Evolutionary conservation across 1,140 invertebrate genomes (phyloP), one percentile per base, ranked within the genome.

Genomic region (Drosophila varians): DNA sequence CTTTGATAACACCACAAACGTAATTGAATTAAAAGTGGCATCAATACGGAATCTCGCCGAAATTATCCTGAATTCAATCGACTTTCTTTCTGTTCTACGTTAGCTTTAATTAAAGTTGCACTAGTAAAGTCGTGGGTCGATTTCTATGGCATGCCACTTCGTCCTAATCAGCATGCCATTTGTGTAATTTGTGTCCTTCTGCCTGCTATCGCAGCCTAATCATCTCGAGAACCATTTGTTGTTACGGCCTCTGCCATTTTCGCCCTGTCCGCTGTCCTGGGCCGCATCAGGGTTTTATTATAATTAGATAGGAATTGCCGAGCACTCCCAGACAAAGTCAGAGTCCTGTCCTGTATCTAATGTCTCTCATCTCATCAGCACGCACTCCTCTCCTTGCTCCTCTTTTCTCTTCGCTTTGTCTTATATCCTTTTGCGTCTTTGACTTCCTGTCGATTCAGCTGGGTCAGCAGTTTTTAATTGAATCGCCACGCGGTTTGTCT

Each of bases 11-110:
- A 71, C 69, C 46, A 68, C 65, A 69, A 60, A 61, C 73, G 71
- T 90, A 90, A 90, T 90, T 90, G 82, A 90, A 90, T 90, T 90
- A 90, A 90, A 90, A 90, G 74, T 79, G 77, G 47, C 8, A 28
- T 7, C n/a, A n/a, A 49, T 52, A 36, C 73, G 74, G 76, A 48
- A 69, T 80, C 76, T 73, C 64, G 34, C 53, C 53, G 26, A 55
- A 9, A 28, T 28, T 31, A 31, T 31, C 36, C 36, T 38, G 36
- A 26, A 28, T 31, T 31, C 11, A 31, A 31, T 31, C 28, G 8
- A 42, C 26, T 49, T 26, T 21, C 5, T 40, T 61, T 57, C 43
- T 18, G 19, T 45, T 25, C 42, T 11, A 31, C 36, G 12, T 9
- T 11, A 49, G 34, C 75, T 84, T 84, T 83, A 78, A 83, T 83